A percentile compares a stretch with the other conserved stretches of the same genome.
phyloP scores from a whole-genome alignment of 2,797 vertebrate genomes.

The Borostomias antarcticus region DNA sequence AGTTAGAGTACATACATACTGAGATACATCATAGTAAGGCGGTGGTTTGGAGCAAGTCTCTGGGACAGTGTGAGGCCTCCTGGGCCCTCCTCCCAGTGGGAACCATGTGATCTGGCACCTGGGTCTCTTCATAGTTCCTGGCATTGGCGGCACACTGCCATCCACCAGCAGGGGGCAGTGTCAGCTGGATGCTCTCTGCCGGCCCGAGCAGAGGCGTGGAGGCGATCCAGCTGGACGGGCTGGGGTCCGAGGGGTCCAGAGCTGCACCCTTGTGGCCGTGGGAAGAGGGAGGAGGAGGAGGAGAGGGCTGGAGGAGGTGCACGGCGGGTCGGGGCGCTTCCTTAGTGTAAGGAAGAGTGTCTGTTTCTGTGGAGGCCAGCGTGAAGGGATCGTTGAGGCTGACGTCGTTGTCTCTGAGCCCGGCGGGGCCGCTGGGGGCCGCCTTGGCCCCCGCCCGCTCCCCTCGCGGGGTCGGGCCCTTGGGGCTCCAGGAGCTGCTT shows the following conservation, averaged over 20 bases:
- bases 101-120: slow-evolving; percentile 46
- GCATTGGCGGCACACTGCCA: slow-evolving; percentile 65
- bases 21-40: slow-evolving; percentile 73
- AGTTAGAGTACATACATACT: slow-evolving; percentile 65
- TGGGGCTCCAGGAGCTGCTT: slow-evolving; percentile 24
- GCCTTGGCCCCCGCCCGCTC: slow-evolving; percentile 14
- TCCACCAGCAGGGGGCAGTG: slow-evolving; percentile 61
- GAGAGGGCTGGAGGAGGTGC: slow-evolving; percentile 30
- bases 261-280: slow-evolving; percentile 46
- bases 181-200: slow-evolving; percentile 68
- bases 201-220: slow-evolving; percentile 77
- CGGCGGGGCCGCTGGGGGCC: slow-evolving; percentile 20
- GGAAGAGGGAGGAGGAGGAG: slow-evolving; percentile 23
- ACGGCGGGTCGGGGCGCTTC: slow-evolving; percentile 37
- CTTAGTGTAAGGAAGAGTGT: slow-evolving; percentile 64
- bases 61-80: slow-evolving; percentile 41
- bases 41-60: slow-evolving; percentile 71
- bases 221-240: slow-evolving; percentile 75
- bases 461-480: slow-evolving; percentile 13
- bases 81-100: slow-evolving; percentile 33
- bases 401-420: slow-evolving; percentile 41
- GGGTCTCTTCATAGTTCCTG: slow-evolving; percentile 55
- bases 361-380: slow-evolving; percentile 38
- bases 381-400: slow-evolving; percentile 37
- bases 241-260: slow-evolving; percentile 56